Evolutionary conservation across 2,888 invertebrate genomes (phyloP), one percentile per base, ranked within the genome.

Genomic region (Tuberolachnus salignus): DNA sequence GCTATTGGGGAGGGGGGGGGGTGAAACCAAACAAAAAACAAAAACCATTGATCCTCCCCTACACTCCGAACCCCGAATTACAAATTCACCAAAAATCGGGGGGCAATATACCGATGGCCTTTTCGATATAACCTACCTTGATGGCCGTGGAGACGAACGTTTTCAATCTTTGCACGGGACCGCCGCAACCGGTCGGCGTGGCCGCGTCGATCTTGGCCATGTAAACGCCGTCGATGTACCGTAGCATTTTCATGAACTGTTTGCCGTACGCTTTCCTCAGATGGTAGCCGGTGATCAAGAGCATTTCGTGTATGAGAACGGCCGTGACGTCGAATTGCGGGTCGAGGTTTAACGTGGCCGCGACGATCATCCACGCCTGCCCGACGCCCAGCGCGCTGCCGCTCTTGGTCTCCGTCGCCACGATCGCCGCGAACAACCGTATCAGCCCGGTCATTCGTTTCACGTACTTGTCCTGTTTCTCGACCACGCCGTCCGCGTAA

Each of bases 401-500:
- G 1, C 81, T 71, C n/a, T 81, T 82, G 21, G 82, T 81, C 11
- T 81, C 80, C 0, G 92, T 89, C 42, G 94, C 89, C 85, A 94
- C 89, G 61, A 96, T 90, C 4, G 96, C 92, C 82, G 92, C 91
- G 84, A 91, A 92, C 0, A 97, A 87, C 81, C 92, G 88, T 84
- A 93, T 91, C 70, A 94, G 89, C 21, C 96, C 96, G 0, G 93
- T 91, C 90, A 95, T 94, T 82, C 95, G 88, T 84, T 92, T 92
- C 42, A 95, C 86, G 86, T 92, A 96, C 84, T 92, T 92, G 83
- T 94, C 93, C 83, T 94, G 93, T 82, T 91, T 90, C 84, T 96
- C 95, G 11, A 94, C 88, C 70, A 88, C 88, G 6, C 91, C 92
- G 80, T 92, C 91, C 83, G 86, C 88, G 83, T 92, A 90, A 66